Percentiles rank a stretch among this genome's conserved stretches.
These are phyloP conservation scores for Panthera tigris DNA, from an alignment of 2,113 vertebrate species.

Conservation along the genomic window DNA sequence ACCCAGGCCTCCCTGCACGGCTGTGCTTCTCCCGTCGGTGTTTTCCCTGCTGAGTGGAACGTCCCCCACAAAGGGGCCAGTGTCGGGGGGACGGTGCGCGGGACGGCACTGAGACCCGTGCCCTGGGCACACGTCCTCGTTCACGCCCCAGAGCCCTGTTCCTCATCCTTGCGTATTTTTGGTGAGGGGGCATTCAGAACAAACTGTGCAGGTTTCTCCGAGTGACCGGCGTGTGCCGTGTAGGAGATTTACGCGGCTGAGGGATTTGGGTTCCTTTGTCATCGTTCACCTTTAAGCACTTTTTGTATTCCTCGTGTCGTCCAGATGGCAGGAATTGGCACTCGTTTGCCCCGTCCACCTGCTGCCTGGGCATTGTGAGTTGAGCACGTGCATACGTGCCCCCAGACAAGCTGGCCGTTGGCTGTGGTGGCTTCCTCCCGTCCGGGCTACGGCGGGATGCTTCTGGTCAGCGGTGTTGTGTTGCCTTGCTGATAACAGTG, in stretches of 20 bases:
- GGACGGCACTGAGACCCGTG: neutral
- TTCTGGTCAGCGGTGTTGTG: neutral
- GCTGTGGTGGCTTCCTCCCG: neutral
- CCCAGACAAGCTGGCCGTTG: neutral
- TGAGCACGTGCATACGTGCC: neutral
- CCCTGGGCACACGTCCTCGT: neutral
- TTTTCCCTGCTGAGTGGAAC: neutral
- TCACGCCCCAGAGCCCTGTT: too few species aligned
- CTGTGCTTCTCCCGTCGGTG: too few species aligned
- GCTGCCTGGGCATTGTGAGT: too few species aligned
- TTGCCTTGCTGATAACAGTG: too few species aligned
- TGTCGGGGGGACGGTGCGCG: too few species aligned
- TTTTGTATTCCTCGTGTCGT: rapidly evolving
- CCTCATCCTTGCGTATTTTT: neutral
- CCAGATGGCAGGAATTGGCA: too few species aligned
- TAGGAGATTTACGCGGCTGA: neutral
- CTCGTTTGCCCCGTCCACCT: too few species aligned
- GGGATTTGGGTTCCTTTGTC: neutral
- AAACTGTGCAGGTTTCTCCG: neutral
- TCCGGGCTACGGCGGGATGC: too few species aligned
- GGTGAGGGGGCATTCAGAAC: too few species aligned
- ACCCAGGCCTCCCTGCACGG: too few species aligned
- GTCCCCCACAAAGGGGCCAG: too few species aligned
- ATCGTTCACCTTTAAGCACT: neutral
- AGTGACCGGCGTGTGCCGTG: neutral